Conservation (phyloP, 2,888 invertebrate species). For the Cataglyphis altisquamis region DNA sequence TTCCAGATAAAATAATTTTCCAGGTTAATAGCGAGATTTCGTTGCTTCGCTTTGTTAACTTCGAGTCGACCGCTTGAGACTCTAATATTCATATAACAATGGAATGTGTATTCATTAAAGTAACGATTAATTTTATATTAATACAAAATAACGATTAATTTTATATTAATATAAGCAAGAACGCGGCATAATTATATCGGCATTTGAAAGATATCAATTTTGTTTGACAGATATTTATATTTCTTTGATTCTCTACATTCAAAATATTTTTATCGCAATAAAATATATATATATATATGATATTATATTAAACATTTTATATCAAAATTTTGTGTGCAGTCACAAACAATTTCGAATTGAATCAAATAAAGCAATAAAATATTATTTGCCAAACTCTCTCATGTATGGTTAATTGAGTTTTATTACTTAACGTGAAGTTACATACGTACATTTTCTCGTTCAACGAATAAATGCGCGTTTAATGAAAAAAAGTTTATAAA, state of each 20-base stretch:
- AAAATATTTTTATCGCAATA: neutral
- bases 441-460: neutral
- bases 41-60: conserved; percentile 23
- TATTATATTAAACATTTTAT: neutral
- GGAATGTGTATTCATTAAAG: neutral
- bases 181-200: neutral
- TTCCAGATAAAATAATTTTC: conserved; percentile 24
- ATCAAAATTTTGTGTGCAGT: neutral
- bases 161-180: neutral
- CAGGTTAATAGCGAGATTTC: conserved; percentile 4
- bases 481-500: neutral
- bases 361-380: neutral
- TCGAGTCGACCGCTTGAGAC: neutral
- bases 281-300: no score
- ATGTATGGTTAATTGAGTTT: neutral
- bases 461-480: neutral
- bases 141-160: neutral
- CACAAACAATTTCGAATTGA: neutral
- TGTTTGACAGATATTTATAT: neutral
- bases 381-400: neutral
- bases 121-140: no score
- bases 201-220: neutral
- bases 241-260: neutral
- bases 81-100: conserved; percentile 16
- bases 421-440: neutral